These are phyloP conservation scores for Progne subis DNA, from an alignment of 2,113 vertebrate genomes.

Conservation along the genomic window DNA sequence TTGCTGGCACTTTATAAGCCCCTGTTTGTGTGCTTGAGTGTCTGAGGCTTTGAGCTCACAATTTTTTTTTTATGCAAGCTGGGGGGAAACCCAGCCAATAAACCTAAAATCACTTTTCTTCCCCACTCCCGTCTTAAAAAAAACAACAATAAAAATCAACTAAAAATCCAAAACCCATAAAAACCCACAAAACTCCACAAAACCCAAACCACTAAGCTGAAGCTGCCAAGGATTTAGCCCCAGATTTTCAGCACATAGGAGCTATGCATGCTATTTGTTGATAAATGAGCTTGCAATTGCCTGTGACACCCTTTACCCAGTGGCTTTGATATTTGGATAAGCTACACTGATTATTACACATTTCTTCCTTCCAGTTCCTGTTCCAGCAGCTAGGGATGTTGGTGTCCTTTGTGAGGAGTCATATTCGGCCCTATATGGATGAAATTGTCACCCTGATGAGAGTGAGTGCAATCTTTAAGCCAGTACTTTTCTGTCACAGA, in stretches of 20 bases:
- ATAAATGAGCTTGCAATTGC: background rate
- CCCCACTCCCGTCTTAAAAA: background rate
- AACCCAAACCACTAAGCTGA: background rate
- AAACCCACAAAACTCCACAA: background rate
- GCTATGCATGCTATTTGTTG: slow-evolving; percentile 22
- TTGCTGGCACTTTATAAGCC: background rate
- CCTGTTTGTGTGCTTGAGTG: background rate
- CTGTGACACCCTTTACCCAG: background rate
- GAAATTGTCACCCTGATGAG: slow-evolving; percentile 98
- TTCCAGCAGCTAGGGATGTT: slow-evolving; percentile 98
- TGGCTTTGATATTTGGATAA: background rate
- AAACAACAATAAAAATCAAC: background rate
- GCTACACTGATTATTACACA: background rate
- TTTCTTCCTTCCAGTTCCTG: slow-evolving; percentile 83
- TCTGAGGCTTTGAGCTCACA: background rate
- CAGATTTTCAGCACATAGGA: background rate
- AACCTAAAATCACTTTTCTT: background rate
- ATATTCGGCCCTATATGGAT: slow-evolving; percentile 99
- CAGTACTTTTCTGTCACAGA: background rate
- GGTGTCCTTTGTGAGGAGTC: slow-evolving; percentile 97
- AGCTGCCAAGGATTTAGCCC: slow-evolving; percentile 26
- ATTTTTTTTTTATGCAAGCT: background rate
- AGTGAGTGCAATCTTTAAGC: slow-evolving; percentile 78
- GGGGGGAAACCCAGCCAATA: background rate
- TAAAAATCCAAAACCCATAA: background rate